phyloP scores from a whole-genome alignment of 2,113 vertebrate genomes.

The Elaphurus davidianus region DNA sequence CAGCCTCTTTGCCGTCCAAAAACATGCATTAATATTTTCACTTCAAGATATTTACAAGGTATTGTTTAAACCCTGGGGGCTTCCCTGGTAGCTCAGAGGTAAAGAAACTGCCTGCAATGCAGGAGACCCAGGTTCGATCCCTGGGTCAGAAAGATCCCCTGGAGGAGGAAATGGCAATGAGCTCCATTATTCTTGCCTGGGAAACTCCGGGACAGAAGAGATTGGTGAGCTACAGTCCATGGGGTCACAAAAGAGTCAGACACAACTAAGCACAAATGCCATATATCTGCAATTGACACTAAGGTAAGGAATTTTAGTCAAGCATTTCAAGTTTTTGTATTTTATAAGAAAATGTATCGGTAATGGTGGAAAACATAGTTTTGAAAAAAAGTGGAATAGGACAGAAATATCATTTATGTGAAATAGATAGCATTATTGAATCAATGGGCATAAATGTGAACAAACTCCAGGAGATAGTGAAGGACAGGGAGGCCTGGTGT shows the following conservation, averaged over 20 bases:
- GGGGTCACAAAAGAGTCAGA: not conserved
- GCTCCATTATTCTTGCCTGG: not conserved
- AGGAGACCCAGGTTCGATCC: not conserved
- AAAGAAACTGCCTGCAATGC: not conserved
- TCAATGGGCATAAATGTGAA: not conserved
- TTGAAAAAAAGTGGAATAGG: not conserved
- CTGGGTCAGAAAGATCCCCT: not conserved
- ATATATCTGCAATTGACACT: not conserved
- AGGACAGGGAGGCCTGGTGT: not conserved
- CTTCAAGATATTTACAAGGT: not conserved
- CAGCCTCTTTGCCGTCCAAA: not conserved
- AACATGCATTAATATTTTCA: not conserved
- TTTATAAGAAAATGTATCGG: not conserved
- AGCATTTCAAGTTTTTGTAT: not conserved
- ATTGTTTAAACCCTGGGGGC: not conserved
- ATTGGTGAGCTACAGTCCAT: fast-evolving
- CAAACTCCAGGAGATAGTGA: not conserved
- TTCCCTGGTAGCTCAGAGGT: not conserved
- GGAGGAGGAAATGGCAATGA: not conserved
- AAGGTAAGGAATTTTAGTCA: not conserved
- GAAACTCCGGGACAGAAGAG: not conserved
- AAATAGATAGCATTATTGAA: not conserved
- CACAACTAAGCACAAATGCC: not conserved
- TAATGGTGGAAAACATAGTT: not conserved
- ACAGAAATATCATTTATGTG: not conserved